Evolutionary conservation across 2,797 vertebrate species (phyloP), one percentile per base, ranked within the genome.

Genomic region (Cheirogaleus major): DNA sequence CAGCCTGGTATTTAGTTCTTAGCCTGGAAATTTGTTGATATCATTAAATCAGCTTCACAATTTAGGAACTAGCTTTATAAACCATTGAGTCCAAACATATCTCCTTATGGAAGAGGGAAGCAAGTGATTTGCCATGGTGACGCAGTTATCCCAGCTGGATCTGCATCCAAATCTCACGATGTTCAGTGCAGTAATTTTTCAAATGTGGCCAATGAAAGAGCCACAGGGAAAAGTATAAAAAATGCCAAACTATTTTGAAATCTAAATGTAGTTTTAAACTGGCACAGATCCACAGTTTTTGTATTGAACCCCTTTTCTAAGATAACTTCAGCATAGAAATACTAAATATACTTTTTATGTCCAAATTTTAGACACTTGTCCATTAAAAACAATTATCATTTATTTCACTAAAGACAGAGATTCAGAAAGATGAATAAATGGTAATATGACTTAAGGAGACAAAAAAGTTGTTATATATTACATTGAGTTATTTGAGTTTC

Each of bases 101-200:
- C 30, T 84, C 45, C 45, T 91, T 81, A 52, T 5, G 38, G 1
- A 25, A 45, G 23, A 65, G 12, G 5, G 15, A 80, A 75, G 4
- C 82, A 43, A 43, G 32, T 25, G 13, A 61, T 85, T 81, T 50
- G 30, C 61, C 55, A 45, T 22, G 79, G 55, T 85, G 52, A 78
- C 13, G 83, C 7, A 93, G 10, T 89, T 80, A 79, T 73, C 55
- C 41, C 18, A 83, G 7, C 43, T n/a, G 18, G 35, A 35, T 84
- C 95, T 65, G 57, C 93, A 59, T 90, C 18, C 23, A 81, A 91
- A 93, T 70, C 63, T 91, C 65, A 23, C 84, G 27, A 83, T 81
- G 23, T 35, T 89, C 70, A 63, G 35, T 57, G 38, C 43, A 32
- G 23, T 81, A 10, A 57, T 84, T 93, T 93, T 81, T 72, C 38